Conservation (phyloP, 2,797 vertebrate species). For the Anableps anableps region DNA sequence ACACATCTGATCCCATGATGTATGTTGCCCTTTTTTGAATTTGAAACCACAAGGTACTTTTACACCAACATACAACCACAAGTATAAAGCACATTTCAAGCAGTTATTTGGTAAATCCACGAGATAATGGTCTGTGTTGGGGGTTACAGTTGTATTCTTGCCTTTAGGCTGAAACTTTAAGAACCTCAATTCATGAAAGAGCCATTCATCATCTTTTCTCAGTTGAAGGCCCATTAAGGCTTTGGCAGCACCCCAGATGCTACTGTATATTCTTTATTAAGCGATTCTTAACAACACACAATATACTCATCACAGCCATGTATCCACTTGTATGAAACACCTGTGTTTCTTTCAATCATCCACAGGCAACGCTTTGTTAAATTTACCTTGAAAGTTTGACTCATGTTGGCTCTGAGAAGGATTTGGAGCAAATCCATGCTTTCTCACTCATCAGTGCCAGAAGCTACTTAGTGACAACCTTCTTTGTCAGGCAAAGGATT, state of each 20-base stretch:
- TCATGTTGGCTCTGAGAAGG: constrained; percentile 26
- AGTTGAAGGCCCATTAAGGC: not conserved
- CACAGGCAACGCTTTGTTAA: not conserved
- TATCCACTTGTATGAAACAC: not conserved
- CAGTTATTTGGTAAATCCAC: not conserved
- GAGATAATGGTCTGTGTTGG: not conserved
- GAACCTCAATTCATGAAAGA: not conserved
- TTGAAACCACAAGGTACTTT: not conserved
- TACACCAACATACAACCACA: not conserved
- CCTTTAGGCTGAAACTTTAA: not conserved
- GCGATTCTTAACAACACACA: not conserved
- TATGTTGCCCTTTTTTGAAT: not conserved
- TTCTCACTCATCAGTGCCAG: constrained; percentile 54
- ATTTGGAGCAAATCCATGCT: constrained; percentile 56
- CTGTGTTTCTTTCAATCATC: not conserved
- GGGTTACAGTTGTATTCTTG: not conserved
- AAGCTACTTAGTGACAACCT: constrained; percentile 55
- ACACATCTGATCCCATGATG: not conserved
- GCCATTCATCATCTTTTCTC: not conserved
- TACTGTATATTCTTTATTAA: not conserved
- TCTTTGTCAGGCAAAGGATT: constrained; percentile 37
- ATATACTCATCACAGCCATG: not conserved
- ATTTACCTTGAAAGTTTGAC: constrained; percentile 11
- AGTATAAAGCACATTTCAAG: not conserved
- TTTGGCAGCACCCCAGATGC: constrained; percentile 7